Percentiles rank a stretch among this genome's conserved stretches.
Conservation (phyloP, 1,140 invertebrate genomes). For the Drosophila parvula region DNA sequence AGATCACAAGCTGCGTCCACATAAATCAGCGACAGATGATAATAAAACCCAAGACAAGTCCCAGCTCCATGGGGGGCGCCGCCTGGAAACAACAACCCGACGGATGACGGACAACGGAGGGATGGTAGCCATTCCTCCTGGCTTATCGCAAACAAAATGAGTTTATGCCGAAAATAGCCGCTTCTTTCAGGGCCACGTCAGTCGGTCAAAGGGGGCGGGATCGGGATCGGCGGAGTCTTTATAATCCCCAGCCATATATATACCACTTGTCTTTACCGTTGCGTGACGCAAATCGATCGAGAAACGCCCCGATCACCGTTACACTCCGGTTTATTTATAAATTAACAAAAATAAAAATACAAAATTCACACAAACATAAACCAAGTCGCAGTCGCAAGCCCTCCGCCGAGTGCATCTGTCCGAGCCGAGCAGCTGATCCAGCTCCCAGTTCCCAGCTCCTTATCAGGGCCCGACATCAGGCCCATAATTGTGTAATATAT, state of each 20-base stretch:
- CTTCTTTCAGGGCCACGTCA: constrained; percentile 40
- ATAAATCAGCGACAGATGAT: constrained; percentile 73
- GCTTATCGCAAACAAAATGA: constrained; percentile 40
- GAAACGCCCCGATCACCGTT: constrained; percentile 5
- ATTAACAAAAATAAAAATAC: constrained; percentile 7
- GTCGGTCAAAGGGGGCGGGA: constrained; percentile 30
- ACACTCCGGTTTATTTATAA: constrained; percentile 19
- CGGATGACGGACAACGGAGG: neutral
- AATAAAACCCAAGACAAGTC: constrained; percentile 54
- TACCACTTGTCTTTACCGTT: constrained; percentile 39
- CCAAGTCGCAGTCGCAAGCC: neutral
- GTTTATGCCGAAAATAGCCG: constrained; percentile 42
- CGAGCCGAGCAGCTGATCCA: constrained; percentile 28
- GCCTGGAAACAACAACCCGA: constrained; percentile 46
- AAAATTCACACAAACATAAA: constrained; percentile 21
- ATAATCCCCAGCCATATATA: constrained; percentile 11
- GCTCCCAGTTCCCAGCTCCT: constrained; percentile 19
- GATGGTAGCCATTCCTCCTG: constrained; percentile 8
- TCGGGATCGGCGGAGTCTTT: neutral
- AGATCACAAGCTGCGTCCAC: constrained; percentile 47
- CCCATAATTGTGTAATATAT: constrained; percentile 59
- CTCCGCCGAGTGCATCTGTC: constrained; percentile 29
- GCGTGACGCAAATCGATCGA: constrained; percentile 35
- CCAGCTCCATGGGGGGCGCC: constrained; percentile 30
- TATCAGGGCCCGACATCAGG: constrained; percentile 63